Percentiles rank a stretch among this genome's conserved stretches.
Conservation (phyloP, 2,888 invertebrate genomes). For the Mongoloraphidia duomilia region DNA sequence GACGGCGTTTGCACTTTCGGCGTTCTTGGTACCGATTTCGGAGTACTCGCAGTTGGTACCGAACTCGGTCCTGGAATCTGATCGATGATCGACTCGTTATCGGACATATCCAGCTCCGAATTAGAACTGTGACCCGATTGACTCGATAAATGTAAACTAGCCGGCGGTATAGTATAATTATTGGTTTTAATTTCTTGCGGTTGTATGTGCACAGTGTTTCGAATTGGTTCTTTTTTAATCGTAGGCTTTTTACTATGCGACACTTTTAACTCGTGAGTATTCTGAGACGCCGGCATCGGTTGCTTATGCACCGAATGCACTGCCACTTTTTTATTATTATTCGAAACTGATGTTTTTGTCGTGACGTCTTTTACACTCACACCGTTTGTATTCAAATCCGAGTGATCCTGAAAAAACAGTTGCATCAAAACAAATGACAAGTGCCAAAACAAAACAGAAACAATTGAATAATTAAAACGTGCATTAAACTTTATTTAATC, state of each 20-base stretch:
- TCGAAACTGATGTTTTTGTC: slow-evolving; percentile 29
- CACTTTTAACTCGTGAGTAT: slow-evolving; percentile 8
- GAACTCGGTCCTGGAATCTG: no score
- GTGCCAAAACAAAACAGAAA: slow-evolving; percentile 4
- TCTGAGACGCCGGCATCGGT: not conserved
- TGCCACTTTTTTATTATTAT: slow-evolving; percentile 22
- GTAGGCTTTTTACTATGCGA: not conserved
- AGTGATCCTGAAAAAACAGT: slow-evolving; percentile 41
- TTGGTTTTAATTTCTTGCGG: slow-evolving; percentile 9
- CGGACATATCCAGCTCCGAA: slow-evolving; percentile 22
- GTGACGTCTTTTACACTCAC: slow-evolving; percentile 60
- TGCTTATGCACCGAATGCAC: slow-evolving; percentile 7
- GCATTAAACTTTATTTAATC: no score
- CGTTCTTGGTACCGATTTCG: not conserved
- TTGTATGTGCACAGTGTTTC: slow-evolving; percentile 14
- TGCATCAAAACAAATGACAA: slow-evolving; percentile 1
- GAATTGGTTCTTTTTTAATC: slow-evolving; percentile 10
- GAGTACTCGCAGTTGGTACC: slow-evolving; percentile 6
- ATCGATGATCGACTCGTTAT: slow-evolving; percentile 22
- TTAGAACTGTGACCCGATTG: slow-evolving; percentile 21
- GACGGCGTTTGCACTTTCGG: not conserved
- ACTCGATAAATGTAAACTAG: not conserved
- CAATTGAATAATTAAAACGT: not conserved
- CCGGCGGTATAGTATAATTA: slow-evolving; percentile 6
- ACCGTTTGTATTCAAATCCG: slow-evolving; percentile 61